phyloP scores from a whole-genome alignment of 2,113 vertebrate species.

The Hippoglossus stenolepis region DNA sequence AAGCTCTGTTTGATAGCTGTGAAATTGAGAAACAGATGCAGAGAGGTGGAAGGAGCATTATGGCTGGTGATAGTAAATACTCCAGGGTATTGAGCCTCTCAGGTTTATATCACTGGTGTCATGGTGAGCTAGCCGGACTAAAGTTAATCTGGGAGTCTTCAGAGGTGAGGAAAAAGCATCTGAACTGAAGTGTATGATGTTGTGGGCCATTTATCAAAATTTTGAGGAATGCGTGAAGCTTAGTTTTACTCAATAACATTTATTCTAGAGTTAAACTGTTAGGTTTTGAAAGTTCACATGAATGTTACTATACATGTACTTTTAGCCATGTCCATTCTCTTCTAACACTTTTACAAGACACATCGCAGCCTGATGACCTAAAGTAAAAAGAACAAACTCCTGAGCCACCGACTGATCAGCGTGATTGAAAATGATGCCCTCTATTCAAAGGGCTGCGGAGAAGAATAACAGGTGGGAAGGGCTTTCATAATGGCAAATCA shows the following conservation, averaged over 20 bases:
- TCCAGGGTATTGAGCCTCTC: conserved; percentile 55
- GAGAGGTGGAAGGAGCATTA: conserved; percentile 62
- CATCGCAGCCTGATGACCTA: neutral
- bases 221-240: neutral
- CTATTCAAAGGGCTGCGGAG: conserved; percentile 58
- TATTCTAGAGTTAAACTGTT: no score
- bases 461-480: conserved; percentile 72
- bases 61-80: conserved; percentile 68
- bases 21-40: conserved; percentile 76
- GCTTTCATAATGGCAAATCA: conserved; percentile 78
- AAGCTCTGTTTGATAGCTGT: conserved; percentile 70
- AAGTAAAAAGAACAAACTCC: conserved; percentile 32
- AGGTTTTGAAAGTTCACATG: neutral
- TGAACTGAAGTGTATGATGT: conserved; percentile 6
- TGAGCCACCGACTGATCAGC: conserved; percentile 34
- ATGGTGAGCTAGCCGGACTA: conserved; percentile 53
- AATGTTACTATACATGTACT: neutral
- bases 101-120: conserved; percentile 60
- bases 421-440: conserved; percentile 59
- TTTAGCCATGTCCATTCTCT: neutral
- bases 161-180: conserved; percentile 32
- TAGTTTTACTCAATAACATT: conserved; percentile 1
- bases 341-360: neutral
- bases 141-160: conserved; percentile 59
- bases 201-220: conserved; percentile 19